These are phyloP conservation scores for Drosophila lini DNA, from an alignment of 1,140 invertebrate species.

Conservation along the genomic window DNA sequence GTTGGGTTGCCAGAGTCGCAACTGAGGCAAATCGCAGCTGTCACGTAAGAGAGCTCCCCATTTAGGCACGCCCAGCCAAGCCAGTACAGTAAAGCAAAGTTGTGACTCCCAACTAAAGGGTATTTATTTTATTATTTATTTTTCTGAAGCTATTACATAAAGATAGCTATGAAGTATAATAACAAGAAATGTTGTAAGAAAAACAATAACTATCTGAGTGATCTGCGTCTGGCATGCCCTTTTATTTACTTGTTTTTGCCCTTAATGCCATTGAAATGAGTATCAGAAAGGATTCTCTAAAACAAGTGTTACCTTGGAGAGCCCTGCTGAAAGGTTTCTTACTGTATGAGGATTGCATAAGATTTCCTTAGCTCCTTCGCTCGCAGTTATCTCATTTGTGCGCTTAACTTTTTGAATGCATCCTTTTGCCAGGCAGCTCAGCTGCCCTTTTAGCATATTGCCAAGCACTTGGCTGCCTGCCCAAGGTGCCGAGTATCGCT, in stretches of 20 bases:
- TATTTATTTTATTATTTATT: background rate
- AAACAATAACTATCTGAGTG: background rate
- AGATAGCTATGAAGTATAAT: background rate
- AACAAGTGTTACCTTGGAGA: conserved; percentile 6
- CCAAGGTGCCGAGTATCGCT: conserved; percentile 43
- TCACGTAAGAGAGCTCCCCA: conserved; percentile 23
- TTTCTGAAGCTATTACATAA: background rate
- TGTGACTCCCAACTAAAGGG: background rate
- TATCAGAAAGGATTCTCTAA: background rate
- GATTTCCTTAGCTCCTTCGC: conserved; percentile 9
- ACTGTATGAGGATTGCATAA: conserved; percentile 9
- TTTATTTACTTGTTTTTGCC: background rate
- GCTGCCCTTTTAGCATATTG: conserved; percentile 51
- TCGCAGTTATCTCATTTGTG: conserved; percentile 49
- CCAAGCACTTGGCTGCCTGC: conserved; percentile 50
- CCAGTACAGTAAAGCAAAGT: background rate
- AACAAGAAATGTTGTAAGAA: no score
- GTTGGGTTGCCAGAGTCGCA: conserved; percentile 27
- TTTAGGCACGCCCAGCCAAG: conserved; percentile 1
- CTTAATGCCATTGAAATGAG: conserved; percentile 1
- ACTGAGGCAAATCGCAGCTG: conserved; percentile 24
- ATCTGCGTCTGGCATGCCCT: background rate
- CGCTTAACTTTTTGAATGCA: conserved; percentile 49
- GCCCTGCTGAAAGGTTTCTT: conserved; percentile 2
- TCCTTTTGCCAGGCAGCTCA: conserved; percentile 30